Evolutionary conservation across 1,140 invertebrate species (phyloP).

Genomic region (Steinernema feltiae): DNA sequence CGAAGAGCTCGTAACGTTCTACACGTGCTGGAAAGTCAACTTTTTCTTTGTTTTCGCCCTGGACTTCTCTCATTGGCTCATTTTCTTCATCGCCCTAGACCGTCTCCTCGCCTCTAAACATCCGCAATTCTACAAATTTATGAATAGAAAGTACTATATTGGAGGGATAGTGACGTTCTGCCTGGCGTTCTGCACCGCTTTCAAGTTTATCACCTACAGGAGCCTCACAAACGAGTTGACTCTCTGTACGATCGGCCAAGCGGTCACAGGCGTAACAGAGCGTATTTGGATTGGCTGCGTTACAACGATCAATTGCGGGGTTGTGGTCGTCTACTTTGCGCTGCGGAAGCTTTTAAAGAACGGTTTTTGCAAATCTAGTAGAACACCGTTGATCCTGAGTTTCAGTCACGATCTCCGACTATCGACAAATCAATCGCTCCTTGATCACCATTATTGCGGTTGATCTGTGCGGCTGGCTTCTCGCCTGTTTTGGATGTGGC

Average conservation of each 20-base stretch:
- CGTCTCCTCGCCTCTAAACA: not conserved
- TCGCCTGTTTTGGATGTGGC: not conserved
- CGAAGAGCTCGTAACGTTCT: not conserved
- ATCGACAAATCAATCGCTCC: not conserved
- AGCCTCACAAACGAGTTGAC: not conserved
- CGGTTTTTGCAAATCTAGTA: not conserved
- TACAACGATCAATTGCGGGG: not conserved
- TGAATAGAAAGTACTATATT: not conserved
- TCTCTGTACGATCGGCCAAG: not conserved
- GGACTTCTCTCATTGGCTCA: not conserved
- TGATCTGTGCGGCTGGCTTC: not conserved
- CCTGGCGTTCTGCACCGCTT: not conserved
- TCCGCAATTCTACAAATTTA: not conserved
- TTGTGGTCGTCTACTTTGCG: not conserved
- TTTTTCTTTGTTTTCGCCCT: not conserved
- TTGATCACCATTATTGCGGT: not conserved
- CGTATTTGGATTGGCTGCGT: not conserved
- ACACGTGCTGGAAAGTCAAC: not conserved
- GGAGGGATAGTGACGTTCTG: not conserved
- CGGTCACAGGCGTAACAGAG: not conserved
- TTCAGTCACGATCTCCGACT: not conserved
- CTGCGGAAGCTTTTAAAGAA: not conserved
- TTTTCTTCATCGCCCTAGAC: not conserved
- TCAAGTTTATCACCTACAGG: not conserved
- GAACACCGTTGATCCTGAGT: no score